These are phyloP conservation scores for Phalacrocorax brasilianus DNA, from an alignment of 2,113 vertebrate genomes.

Conservation along the genomic window DNA sequence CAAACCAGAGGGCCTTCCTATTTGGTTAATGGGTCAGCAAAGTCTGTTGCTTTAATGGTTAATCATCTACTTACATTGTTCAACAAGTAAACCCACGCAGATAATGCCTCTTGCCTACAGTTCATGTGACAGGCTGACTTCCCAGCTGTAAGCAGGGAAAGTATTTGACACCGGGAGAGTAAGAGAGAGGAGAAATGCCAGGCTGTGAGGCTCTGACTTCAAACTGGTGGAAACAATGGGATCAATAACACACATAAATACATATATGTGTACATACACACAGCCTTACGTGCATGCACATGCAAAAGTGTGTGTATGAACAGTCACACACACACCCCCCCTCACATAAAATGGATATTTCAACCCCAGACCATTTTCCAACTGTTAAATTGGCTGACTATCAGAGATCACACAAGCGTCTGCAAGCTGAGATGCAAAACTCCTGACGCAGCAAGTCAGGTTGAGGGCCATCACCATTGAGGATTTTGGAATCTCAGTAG, in stretches of 20 bases:
- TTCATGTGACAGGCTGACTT: conserved; percentile 17
- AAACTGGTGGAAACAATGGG: background rate
- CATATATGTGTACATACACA: fast-evolving
- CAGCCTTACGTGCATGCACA: fast-evolving
- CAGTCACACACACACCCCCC: background rate
- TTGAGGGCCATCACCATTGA: fast-evolving
- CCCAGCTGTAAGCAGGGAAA: background rate
- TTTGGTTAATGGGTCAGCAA: conserved; percentile 63
- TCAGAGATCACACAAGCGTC: background rate
- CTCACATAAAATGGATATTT: background rate
- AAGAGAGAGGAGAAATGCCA: background rate
- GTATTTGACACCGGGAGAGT: background rate
- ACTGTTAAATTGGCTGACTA: background rate
- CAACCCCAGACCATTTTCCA: background rate
- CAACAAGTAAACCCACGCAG: background rate
- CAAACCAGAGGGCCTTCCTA: background rate
- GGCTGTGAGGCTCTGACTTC: background rate
- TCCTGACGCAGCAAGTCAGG: background rate
- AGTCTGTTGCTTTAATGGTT: conserved; percentile 67
- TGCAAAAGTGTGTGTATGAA: background rate
- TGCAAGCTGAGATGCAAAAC: background rate
- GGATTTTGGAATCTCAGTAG: background rate
- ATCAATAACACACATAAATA: fast-evolving
- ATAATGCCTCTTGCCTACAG: conserved; percentile 9
- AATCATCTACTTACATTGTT: conserved; percentile 63